phyloP scores from a whole-genome alignment of 2,888 invertebrate genomes.

The Dugesia japonica region DNA sequence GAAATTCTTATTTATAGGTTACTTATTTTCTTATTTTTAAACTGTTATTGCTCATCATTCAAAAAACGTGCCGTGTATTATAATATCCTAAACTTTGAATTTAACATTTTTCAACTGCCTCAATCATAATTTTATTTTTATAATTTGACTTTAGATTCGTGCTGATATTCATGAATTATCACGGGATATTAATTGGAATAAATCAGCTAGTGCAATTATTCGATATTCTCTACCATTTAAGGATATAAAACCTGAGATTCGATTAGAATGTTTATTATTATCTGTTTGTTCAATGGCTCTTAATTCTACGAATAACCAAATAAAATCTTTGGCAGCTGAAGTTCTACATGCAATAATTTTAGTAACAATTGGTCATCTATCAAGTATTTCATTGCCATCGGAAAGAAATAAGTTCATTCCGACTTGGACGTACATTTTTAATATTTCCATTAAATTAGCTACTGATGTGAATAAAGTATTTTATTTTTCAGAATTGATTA shows the following conservation, averaged over 20 bases:
- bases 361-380: neutral
- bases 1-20: too few relatives aligned
- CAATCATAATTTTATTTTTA: too few relatives aligned
- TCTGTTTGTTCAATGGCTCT: neutral
- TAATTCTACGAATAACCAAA: neutral
- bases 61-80: too few relatives aligned
- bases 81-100: too few relatives aligned
- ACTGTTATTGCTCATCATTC: too few relatives aligned
- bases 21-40: too few relatives aligned
- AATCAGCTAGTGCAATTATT: neutral
- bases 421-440: neutral
- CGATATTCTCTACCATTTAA: neutral
- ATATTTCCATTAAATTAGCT: neutral
- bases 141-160: too few relatives aligned
- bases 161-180: too few relatives aligned
- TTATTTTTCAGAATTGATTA: too few relatives aligned
- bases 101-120: too few relatives aligned
- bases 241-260: neutral
- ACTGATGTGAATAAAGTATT: slow-evolving; percentile 4
- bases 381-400: neutral
- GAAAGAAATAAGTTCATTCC: neutral
- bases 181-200: neutral
- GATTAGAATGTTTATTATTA: neutral
- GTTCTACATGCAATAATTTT: neutral
- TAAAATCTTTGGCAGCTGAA: neutral